Evolutionary conservation across 2,888 invertebrate genomes (phyloP).

Genomic region (Rhagophthalmus giganteus): DNA sequence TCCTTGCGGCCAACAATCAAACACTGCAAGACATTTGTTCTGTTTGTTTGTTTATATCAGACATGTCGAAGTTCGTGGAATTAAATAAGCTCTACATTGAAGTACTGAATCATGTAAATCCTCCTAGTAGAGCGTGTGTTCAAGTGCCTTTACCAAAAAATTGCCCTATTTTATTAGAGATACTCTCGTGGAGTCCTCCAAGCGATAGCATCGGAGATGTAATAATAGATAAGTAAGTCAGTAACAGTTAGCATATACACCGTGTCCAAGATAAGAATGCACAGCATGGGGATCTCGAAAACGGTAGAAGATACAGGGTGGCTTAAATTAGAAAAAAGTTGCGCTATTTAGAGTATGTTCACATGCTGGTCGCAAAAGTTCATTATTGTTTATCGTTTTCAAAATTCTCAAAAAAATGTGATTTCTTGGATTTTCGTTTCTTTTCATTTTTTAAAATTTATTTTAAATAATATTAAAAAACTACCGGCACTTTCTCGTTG

Average conservation of each 20-base stretch:
- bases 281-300: too few species aligned
- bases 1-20: slow-evolving; percentile 58
- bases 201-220: slow-evolving; percentile 38
- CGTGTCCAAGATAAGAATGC: too few species aligned
- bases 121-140: slow-evolving; percentile 85
- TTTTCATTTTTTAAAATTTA: too few species aligned
- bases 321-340: too few species aligned
- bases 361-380: too few species aligned
- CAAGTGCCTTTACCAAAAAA: slow-evolving; percentile 70
- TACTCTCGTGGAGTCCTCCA: slow-evolving; percentile 62
- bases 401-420: too few species aligned
- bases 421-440: too few species aligned
- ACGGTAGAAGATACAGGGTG: too few species aligned
- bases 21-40: slow-evolving; percentile 72
- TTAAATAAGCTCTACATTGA: slow-evolving; percentile 78
- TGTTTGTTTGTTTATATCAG: slow-evolving; percentile 80
- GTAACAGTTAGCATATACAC: slow-evolving; percentile 35
- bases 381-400: too few species aligned
- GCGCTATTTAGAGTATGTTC: too few species aligned
- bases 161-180: slow-evolving; percentile 77
- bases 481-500: too few species aligned
- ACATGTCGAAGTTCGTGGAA: slow-evolving; percentile 77
- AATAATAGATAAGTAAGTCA: slow-evolving; percentile 44
- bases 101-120: slow-evolving; percentile 74
- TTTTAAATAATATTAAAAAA: too few species aligned